Evolutionary conservation across 2,113 vertebrate species (phyloP).

Genomic region (Acanthochromis polyacanthus): DNA sequence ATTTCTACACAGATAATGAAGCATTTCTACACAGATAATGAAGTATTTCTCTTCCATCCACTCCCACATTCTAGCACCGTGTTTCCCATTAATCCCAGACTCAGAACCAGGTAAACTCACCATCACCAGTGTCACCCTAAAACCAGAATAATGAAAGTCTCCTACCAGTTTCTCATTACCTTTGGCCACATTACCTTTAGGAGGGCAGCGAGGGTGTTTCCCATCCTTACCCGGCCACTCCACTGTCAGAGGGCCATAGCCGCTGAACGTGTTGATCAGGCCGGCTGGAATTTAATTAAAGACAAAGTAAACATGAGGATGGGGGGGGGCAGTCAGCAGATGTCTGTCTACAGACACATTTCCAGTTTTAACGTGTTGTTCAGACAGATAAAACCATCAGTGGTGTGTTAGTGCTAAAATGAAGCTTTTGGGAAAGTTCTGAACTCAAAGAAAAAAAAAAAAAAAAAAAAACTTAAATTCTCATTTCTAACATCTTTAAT

Average conservation of each 20-base stretch:
- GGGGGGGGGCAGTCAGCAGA: too few species aligned
- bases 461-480: too few species aligned
- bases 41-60: background rate
- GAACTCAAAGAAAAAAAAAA: too few species aligned
- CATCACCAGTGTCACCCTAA: conserved; percentile 65
- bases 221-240: conserved; percentile 99
- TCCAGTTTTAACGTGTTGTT: too few species aligned
- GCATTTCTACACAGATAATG: too few species aligned
- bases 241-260: conserved; percentile 96
- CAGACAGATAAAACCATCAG: too few species aligned
- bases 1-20: background rate
- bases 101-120: background rate
- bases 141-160: conserved; percentile 50
- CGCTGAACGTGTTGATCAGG: conserved; percentile 96
- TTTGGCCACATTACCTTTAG: conserved; percentile 99
- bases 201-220: conserved; percentile 99
- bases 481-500: too few species aligned
- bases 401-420: too few species aligned
- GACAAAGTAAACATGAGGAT: too few species aligned
- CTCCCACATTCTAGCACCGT: background rate
- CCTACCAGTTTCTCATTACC: conserved; percentile 96
- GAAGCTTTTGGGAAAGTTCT: too few species aligned
- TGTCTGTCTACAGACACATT: too few species aligned
- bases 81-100: background rate
- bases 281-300: conserved; percentile 85